Evolutionary conservation across 2,797 vertebrate species (phyloP), one percentile per base, ranked within the genome.

Genomic region (Schizopygopsis malacanthus): DNA sequence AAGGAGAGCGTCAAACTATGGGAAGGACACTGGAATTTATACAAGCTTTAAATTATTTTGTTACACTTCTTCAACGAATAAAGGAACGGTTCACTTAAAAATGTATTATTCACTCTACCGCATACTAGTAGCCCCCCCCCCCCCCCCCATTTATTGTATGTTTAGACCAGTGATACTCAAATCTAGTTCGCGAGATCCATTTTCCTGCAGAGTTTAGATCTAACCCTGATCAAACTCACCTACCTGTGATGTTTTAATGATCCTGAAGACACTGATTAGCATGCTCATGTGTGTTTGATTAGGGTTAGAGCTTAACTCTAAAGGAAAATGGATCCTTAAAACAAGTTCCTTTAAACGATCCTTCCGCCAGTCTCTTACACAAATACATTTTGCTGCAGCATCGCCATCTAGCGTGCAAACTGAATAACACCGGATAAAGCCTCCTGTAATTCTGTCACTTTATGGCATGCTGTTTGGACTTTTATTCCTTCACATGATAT

Each of bases 331-430:
- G 33, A 33, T 33, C 33, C 33, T 33, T 33, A 33, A 33, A 33
- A 33, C 33, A 33, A 33, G 33, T 2, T 33, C 33, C 33, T 33
- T 33, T 33, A 33, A 33, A 33, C 11, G 4, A 12, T 59, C 52
- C 20, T 9, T 37, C 11, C 11, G 22, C 16, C 11, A 39, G 20
- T 50, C 2, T 61, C 65, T 6, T 22, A n/a, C 75, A 2, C 18
- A 2, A 67, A 20, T 41, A 43, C 1, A 25, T 39, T 3, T 52
- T 52, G 11, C 25, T n/a, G 39, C 7, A 33, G 20, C 43, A 50
- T 56, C 41, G 77, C 67, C 69, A 28, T 85, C 84, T 85, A 72
- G 67, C 52, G 77, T 18, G 22, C 76, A 71, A 12, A 61, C 7
- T 16, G 47, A 33, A 28, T n/a, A 25, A 72, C 50, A 45, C 73